Base-by-base conservation (phyloP, 2,888 invertebrate species). In the Dicyrtoma fusca region DNA sequence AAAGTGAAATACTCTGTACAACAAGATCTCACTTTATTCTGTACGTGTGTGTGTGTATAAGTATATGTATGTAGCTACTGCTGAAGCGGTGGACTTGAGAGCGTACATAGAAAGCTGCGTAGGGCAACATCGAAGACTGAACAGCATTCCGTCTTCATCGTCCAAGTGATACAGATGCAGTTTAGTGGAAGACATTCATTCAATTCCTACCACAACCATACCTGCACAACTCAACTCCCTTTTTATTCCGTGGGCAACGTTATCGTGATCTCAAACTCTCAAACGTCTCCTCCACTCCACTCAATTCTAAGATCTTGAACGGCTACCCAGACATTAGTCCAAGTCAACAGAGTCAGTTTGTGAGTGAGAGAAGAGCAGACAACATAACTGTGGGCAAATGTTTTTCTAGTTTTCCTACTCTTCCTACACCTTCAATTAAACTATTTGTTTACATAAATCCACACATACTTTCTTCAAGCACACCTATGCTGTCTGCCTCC, bases 141-240 rank as follows among this genome's bases (percentile, higher is more conserved):
- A 19, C 34, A 34, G 8, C 14, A 49, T 49, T 49, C 14, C n/a
- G 49, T 17, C 11, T 49, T 13, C 49, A 17, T 49, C 49, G 49
- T 49, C 13, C n/a, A 3, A 4, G 5, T 49, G n/a, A 49, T 49
- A 49, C 49, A 49, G 49, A 49, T 17, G 17, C n/a, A 49, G 17
- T 49, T 49, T 49, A 49, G 49, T 17, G 17, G 17, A n/a, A 11
- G 17, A 49, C 49, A 34, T 49, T 17, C 49, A 49, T 11, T 17
- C 49, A 14, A 49, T 49, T 49, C 53, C 53, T 53, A 53, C 53
- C 53, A 21, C 53, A 53, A 53, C 17, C 17, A 34, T 34, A 34
- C 34, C 34, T 34, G 4, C 4, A 34, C 17, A 53, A 2, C 19
- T 17, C 17, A 49, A 53, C 19, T 53, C 53, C 19, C 53, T 21